Conservation (phyloP, 2,113 vertebrate species). For the Cepphus grylle region DNA sequence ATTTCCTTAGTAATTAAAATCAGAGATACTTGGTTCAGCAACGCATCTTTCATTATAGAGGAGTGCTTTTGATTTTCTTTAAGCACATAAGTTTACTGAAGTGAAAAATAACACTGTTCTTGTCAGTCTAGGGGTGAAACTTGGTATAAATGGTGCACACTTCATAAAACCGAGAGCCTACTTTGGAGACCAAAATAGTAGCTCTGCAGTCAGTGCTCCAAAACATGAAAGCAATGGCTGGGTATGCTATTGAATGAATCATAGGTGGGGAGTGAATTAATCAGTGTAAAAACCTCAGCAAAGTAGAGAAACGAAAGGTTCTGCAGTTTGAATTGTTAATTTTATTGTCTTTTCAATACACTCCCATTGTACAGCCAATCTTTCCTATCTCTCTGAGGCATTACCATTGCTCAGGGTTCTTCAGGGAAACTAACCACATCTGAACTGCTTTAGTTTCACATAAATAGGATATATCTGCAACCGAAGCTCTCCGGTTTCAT, state of each 20-base stretch:
- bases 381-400: neutral
- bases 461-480: neutral
- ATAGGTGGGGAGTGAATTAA: constrained; percentile 38
- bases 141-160: neutral
- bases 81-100: neutral
- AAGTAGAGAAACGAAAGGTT: constrained; percentile 14
- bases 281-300: neutral
- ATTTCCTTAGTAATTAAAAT: neutral
- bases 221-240: constrained; percentile 15
- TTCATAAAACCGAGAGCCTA: neutral
- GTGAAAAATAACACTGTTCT: neutral
- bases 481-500: neutral
- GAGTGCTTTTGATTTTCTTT: neutral
- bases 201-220: constrained; percentile 3
- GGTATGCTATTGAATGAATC: constrained; percentile 45
- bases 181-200: constrained; percentile 26
- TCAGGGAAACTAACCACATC: neutral
- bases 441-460: neutral
- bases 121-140: neutral
- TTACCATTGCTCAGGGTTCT: neutral
- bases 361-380: neutral
- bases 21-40: neutral
- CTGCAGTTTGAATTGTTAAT: neutral
- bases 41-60: neutral
- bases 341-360: neutral